Percentiles rank a stretch among this genome's conserved stretches.
Conservation (phyloP, 37 sponge, comb jelly and placozoan species). For the Chondrilla cf. caribensis region DNA sequence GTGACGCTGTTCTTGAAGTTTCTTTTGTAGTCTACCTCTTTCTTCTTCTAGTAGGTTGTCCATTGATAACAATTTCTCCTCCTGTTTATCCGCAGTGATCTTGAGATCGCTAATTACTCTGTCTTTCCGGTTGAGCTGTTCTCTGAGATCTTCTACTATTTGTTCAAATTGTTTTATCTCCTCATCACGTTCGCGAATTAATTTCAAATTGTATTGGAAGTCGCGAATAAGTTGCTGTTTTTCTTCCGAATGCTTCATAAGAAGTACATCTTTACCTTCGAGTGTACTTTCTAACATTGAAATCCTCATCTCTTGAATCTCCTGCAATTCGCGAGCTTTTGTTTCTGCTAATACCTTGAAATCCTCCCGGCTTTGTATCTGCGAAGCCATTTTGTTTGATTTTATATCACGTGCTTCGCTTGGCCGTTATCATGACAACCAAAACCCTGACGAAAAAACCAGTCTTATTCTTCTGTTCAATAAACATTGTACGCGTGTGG, state of each 20-base stretch:
- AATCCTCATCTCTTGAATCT: slow-evolving; percentile 9
- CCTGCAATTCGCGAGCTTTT: slow-evolving; percentile 3
- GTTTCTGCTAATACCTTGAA: slow-evolving; percentile 4
- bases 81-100: background rate
- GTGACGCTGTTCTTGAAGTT: background rate
- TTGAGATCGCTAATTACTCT: background rate
- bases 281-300: background rate
- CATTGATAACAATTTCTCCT: background rate
- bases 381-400: background rate
- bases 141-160: background rate
- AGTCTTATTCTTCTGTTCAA: background rate
- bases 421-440: background rate
- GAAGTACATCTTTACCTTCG: background rate
- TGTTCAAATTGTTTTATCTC: background rate
- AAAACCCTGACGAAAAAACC: background rate
- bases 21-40: background rate
- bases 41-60: background rate
- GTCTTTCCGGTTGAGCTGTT: background rate
- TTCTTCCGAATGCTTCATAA: background rate
- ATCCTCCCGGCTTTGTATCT: background rate
- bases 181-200: background rate
- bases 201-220: background rate
- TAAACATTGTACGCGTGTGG: background rate
- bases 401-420: background rate
- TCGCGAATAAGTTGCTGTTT: background rate